Conservation (phyloP, 2,888 invertebrate species). For the Vanessa cardui region DNA sequence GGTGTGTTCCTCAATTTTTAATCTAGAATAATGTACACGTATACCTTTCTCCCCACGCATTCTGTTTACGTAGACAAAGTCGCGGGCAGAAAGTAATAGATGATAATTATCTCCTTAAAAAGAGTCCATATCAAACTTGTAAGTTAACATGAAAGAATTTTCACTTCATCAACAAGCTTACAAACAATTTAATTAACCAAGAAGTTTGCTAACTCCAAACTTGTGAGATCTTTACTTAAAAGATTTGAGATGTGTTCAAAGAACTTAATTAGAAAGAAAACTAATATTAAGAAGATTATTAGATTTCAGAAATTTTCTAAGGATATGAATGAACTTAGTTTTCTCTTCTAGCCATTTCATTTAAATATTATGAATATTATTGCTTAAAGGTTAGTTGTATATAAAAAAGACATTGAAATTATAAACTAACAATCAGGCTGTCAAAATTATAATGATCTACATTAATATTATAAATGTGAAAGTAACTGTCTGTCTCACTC, state of each 20-base stretch:
- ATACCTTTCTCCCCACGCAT: too few species aligned
- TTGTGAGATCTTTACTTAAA: constrained; percentile 19
- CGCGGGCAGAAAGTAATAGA: too few species aligned
- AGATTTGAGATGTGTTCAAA: constrained; percentile 11
- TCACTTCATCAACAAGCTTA: constrained; percentile 16
- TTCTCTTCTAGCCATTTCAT: not conserved
- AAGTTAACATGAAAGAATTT: constrained; percentile 7
- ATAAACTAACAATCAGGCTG: too few species aligned
- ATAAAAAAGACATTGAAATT: too few species aligned
- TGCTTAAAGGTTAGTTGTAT: too few species aligned
- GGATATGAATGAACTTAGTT: not conserved
- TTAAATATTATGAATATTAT: not conserved
- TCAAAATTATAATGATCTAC: too few species aligned
- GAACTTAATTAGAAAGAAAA: constrained; percentile 7
- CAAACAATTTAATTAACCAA: constrained; percentile 34
- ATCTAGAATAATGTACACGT: too few species aligned
- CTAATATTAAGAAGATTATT: constrained; percentile 7
- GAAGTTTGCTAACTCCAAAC: constrained; percentile 28
- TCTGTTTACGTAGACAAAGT: too few species aligned
- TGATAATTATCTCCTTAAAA: not conserved
- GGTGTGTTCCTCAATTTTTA: too few species aligned
- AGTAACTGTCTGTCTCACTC: too few species aligned
- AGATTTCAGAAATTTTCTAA: not conserved
- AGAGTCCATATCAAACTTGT: not conserved
- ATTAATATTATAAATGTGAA: too few species aligned